Conservation (phyloP, 2,888 invertebrate genomes). For the Cheilosia grossa region DNA sequence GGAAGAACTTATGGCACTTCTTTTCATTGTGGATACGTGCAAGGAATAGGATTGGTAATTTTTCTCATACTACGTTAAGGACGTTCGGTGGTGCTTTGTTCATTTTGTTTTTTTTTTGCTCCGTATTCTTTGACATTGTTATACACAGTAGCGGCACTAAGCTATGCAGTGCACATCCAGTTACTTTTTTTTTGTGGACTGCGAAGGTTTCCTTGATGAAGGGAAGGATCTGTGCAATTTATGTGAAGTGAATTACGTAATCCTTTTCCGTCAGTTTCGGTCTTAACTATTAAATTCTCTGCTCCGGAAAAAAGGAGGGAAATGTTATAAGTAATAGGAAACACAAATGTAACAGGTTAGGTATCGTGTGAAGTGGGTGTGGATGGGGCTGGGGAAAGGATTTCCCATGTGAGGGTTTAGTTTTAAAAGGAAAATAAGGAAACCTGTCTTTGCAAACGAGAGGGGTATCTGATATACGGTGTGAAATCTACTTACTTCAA, state of each 20-base stretch:
- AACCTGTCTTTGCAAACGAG: too few species aligned
- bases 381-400: not conserved
- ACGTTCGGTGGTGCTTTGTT: constrained; percentile 17
- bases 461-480: too few species aligned
- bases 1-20: constrained; percentile 72
- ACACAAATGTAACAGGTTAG: constrained; percentile 42
- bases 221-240: constrained; percentile 66
- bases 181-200: not conserved
- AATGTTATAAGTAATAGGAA: not conserved
- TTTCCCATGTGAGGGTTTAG: too few species aligned
- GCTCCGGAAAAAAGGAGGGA: not conserved
- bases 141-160: constrained; percentile 14
- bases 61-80: constrained; percentile 35
- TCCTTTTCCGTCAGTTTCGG: constrained; percentile 71
- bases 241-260: constrained; percentile 69
- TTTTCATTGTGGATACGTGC: constrained; percentile 65
- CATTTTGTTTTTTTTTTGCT: not conserved
- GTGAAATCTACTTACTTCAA: too few species aligned
- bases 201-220: constrained; percentile 31
- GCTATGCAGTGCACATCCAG: not conserved
- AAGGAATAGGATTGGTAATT: constrained; percentile 64
- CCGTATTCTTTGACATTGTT: constrained; percentile 2
- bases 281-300: constrained; percentile 58
- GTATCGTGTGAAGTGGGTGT: not conserved
- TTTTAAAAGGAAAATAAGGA: too few species aligned